Evolutionary conservation across 2,797 vertebrate genomes (phyloP), one percentile per base, ranked within the genome.

Genomic region (Xerus rutilus): DNA sequence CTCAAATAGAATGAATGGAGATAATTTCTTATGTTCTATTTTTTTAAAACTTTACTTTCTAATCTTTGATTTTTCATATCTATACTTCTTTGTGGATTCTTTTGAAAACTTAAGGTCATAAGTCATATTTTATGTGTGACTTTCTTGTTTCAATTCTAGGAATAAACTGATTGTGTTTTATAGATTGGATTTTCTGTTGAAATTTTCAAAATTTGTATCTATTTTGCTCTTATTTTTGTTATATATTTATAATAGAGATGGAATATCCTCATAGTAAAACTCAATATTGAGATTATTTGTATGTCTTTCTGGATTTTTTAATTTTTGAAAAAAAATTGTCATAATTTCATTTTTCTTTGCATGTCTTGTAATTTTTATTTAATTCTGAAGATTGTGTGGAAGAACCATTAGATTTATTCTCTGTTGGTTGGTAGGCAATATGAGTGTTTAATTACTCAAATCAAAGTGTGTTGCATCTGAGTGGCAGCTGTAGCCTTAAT

Each of bases 111-210:
- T 45, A 39, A 67, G 13, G 10, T 88, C 65, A 91, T 39, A 84
- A 79, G 23, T 67, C 21, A 73, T 72, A 28, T 12, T 83, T 57
- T 5, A 54, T 69, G 4, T 65, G 4, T 57, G 18, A 82, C 25
- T 90, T 76, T 91, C 13, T 65, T 21, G 13, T 86, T 95, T 89
- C 4, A 72, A 30, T 86, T 89, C 35, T 86, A 76, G 54, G 78
- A 70, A 45, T 20, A 10, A 7, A 28, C 20, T 95, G 2, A 35
- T 76, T 32, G 8, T 64, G 69, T 78, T n/a, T 49, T 82, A 35
- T 25, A 25, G 0, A 81, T 54, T 47, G 11, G 8, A 64, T 18
- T 64, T 45, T 30, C n/a, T 82, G 13, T 70, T 79, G 23, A 64
- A 78, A 84, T 69, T 82, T 15, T 86, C 21, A 23, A 6, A 47